Conservation (phyloP, 2,888 invertebrate species). For the Petrophora chlorosata region DNA sequence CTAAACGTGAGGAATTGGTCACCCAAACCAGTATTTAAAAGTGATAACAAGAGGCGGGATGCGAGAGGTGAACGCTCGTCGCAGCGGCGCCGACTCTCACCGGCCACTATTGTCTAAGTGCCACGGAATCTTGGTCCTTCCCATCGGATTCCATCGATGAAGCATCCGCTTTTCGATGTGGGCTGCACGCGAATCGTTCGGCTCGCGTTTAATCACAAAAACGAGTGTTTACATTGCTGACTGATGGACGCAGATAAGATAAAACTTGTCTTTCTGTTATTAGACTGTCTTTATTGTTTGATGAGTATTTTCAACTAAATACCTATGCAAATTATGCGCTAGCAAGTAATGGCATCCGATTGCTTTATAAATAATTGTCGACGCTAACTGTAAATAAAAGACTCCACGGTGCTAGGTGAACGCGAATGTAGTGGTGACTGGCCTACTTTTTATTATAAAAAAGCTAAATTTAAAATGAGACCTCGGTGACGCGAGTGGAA, state of each 20-base stretch:
- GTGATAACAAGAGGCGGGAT: conserved; percentile 68
- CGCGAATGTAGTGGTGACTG: conserved; percentile 38
- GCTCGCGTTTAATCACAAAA: conserved; percentile 57
- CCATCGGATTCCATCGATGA: conserved; percentile 78
- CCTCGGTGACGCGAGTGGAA: conserved; percentile 29
- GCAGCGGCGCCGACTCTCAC: conserved; percentile 81
- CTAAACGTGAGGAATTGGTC: conserved; percentile 56
- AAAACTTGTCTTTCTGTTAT: conserved; percentile 45
- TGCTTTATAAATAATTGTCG: conserved; percentile 52
- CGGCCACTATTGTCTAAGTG: conserved; percentile 81
- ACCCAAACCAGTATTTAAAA: conserved; percentile 46
- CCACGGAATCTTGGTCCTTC: conserved; percentile 82
- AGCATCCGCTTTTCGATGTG: conserved; percentile 72
- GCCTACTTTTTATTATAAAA: conserved; percentile 44
- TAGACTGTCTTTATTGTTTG: conserved; percentile 34
- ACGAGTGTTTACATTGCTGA: conserved; percentile 59
- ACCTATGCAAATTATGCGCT: conserved; percentile 44
- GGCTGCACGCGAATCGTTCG: conserved; percentile 69
- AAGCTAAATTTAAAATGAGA: conserved; percentile 43
- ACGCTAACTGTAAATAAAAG: conserved; percentile 60
- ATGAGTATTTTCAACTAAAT: conserved; percentile 41
- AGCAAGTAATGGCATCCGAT: conserved; percentile 47
- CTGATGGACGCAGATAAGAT: conserved; percentile 69
- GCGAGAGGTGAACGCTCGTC: conserved; percentile 82
- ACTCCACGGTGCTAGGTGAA: conserved; percentile 40